phyloP scores from a whole-genome alignment of 2,797 vertebrate species.

The Urophycis tenuis region DNA sequence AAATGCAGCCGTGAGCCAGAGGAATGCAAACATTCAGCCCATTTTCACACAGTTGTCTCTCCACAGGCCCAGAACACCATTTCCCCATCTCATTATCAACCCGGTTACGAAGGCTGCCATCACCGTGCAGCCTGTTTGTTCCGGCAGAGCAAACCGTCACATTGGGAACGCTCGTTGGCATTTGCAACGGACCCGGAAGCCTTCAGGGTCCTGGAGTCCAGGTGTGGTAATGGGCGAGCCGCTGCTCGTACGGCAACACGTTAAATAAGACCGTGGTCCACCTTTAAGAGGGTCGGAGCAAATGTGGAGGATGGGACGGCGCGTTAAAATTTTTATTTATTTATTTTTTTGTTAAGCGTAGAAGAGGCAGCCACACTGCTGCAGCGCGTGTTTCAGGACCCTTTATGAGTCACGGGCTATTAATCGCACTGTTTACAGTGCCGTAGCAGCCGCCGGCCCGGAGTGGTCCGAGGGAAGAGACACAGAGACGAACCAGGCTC shows the following conservation, averaged over 20 bases:
- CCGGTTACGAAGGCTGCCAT: slow-evolving; percentile 17
- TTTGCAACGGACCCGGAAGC: slow-evolving; percentile 31
- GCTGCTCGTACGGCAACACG: slow-evolving; percentile 19
- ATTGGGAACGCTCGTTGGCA: slow-evolving; percentile 22
- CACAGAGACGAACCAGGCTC: slow-evolving; percentile 62
- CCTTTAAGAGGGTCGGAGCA: slow-evolving; percentile 40
- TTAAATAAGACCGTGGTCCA: slow-evolving; percentile 47
- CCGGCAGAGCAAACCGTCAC: slow-evolving; percentile 27
- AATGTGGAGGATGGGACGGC: slow-evolving; percentile 51
- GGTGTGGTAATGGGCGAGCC: slow-evolving; percentile 41
- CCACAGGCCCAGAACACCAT: slow-evolving; percentile 10
- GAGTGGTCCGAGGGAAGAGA: slow-evolving; percentile 51
- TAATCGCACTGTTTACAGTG: slow-evolving; percentile 76
- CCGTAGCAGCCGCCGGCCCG: slow-evolving; percentile 63
- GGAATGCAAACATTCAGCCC: slow-evolving; percentile 25
- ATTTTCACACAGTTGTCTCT: slow-evolving; percentile 25
- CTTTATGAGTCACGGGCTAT: slow-evolving; percentile 72
- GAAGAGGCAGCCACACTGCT: slow-evolving; percentile 46
- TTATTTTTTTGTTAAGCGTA: too few species aligned
- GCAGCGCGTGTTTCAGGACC: slow-evolving; percentile 63
- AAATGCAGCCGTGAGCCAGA: slow-evolving; percentile 3
- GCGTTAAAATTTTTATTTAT: slow-evolving; percentile 32
- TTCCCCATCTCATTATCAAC: slow-evolving; percentile 23
- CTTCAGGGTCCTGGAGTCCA: slow-evolving; percentile 7
- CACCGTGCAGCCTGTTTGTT: slow-evolving; percentile 32